phyloP scores from a whole-genome alignment of 2,888 invertebrate species.

The Coecobrya sp. region DNA sequence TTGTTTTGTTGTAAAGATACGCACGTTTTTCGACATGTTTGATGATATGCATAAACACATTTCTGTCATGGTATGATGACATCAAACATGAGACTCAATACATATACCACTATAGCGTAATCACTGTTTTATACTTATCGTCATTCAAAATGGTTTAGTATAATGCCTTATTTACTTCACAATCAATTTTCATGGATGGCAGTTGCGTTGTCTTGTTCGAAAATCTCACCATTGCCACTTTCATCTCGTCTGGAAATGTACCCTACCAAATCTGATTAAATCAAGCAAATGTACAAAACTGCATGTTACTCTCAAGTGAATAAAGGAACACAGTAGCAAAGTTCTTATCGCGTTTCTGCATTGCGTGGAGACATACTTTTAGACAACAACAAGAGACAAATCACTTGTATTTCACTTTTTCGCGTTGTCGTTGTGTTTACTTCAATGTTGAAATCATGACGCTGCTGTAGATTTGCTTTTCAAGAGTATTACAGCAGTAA shows the following conservation, averaged over 20 bases:
- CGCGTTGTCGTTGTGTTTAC: conserved; percentile 35
- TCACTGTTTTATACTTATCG: background rate
- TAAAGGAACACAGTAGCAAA: conserved; percentile 15
- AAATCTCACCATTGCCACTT: background rate
- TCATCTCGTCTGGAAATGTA: conserved; percentile 29
- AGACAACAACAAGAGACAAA: conserved; percentile 50
- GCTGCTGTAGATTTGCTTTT: conserved; percentile 1
- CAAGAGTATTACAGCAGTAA: background rate
- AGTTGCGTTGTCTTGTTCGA: conserved; percentile 42
- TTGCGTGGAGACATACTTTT: background rate
- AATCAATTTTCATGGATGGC: conserved; percentile 51
- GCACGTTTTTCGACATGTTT: conserved; percentile 61
- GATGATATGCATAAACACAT: conserved; percentile 55
- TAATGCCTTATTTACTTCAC: conserved; percentile 51
- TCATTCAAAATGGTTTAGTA: conserved; percentile 35
- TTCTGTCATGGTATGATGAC: conserved; percentile 62
- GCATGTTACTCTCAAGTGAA: background rate
- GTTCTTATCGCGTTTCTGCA: conserved; percentile 19
- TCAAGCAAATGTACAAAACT: conserved; percentile 28
- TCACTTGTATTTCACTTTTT: conserved; percentile 56
- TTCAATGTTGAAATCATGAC: background rate
- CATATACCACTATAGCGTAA: background rate
- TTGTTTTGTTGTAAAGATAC: conserved; percentile 57
- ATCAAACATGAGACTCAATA: conserved; percentile 13
- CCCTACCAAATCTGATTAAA: conserved; percentile 29